phyloP scores from a whole-genome alignment of 2,888 invertebrate species.

The Axea sp. region DNA sequence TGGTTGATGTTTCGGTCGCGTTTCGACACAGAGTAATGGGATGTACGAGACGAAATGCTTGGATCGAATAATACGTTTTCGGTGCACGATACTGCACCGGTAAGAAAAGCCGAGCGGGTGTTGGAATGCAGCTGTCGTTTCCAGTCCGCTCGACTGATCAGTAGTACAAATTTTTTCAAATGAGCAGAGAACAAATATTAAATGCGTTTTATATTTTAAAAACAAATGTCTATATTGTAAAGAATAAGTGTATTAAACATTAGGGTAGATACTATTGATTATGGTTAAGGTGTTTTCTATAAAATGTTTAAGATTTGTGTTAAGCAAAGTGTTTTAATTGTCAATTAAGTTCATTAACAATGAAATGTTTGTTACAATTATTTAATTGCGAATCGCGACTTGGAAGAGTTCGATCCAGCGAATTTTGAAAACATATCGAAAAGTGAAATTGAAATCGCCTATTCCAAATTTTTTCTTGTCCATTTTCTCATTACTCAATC shows the following conservation, averaged over 20 bases:
- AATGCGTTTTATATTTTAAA: constrained; percentile 16
- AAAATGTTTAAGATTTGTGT: constrained; percentile 25
- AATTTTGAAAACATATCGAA: constrained; percentile 24
- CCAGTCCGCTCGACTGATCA: neutral
- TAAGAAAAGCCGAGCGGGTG: no score
- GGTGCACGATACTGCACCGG: no score
- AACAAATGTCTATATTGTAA: constrained; percentile 13
- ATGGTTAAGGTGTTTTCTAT: constrained; percentile 23
- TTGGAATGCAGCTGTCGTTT: no score
- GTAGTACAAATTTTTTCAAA: constrained; percentile 29
- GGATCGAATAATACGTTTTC: constrained; percentile 27
- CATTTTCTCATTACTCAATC: constrained; percentile 46
- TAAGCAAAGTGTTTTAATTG: constrained; percentile 1
- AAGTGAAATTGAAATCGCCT: constrained; percentile 3
- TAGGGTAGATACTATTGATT: neutral
- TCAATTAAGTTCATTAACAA: neutral
- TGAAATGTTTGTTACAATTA: neutral
- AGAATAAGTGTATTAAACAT: neutral
- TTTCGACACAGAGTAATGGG: constrained; percentile 41
- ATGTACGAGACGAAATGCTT: constrained; percentile 5
- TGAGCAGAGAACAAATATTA: constrained; percentile 36
- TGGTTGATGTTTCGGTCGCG: constrained; percentile 26
- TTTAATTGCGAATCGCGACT: neutral
- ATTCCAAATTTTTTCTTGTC: constrained; percentile 1
- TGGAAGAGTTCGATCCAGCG: constrained; percentile 18